Base-by-base conservation (phyloP, 2,113 vertebrate genomes). In the Todiramphus saurophagus region DNA sequence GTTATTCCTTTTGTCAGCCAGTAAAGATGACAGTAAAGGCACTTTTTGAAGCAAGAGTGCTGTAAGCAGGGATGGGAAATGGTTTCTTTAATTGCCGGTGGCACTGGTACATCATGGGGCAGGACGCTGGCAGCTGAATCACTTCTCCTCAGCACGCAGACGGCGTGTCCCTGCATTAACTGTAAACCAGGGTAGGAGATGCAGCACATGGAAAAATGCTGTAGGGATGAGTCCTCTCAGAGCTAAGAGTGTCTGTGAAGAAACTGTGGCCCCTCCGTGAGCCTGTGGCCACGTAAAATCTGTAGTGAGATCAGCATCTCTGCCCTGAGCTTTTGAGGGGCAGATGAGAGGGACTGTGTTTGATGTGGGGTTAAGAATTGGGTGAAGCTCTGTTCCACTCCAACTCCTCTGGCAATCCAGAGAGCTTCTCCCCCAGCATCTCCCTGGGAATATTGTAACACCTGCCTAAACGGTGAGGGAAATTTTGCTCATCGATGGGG, bases 231-330 rank as follows among this genome's bases (percentile, higher is more conserved):
- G 82, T 35, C 15, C 27, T 66, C 13, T 15, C 24, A 1, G 56
- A 15, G 46, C 12, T 46, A 19, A 50, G 63, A 33, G 17, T 4
- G 28, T 24, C 50, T 7, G 10, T 44, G 31, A 13, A 58, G 56
- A 25, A 74, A 43, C 12, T 1, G 0, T 11, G 4, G 1, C 3
- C 2, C 11, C 2, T 0, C 3, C 20, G 3, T 8, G 31, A 16
- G 51, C n/a, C 30, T 63, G 9, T 3, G 2, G 33, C 41, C 28
- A 9, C 1, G 0, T 8, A 37, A 51, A 12, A 62, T 14, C 39
- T 17, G 0, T 3, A 8, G 15, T 0, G 1, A 53, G 53, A 17
- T 53, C 68, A 46, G 24, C 30, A 21, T 35, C 69, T 37, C 37
- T 16, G 1, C 14, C 35, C 33, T 2, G 25, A 7, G 25, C 2